Evolutionary conservation across 2,888 invertebrate genomes (phyloP).

Genomic region (Stramonita haemastoma): DNA sequence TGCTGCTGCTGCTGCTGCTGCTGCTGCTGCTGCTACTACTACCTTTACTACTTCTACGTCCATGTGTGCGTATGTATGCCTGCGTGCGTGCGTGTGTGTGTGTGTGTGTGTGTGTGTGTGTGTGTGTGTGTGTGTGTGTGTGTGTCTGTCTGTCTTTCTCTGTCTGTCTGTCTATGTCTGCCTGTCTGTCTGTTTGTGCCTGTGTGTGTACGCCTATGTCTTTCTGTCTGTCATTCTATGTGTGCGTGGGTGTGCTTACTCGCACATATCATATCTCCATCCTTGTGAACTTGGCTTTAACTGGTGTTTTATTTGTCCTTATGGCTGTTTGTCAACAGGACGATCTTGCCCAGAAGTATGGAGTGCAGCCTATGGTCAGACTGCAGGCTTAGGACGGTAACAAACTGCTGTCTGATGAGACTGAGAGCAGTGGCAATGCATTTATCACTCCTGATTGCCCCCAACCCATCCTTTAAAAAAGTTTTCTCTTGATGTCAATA

Average conservation of each 20-base stretch:
- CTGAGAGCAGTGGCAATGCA: too few relatives aligned
- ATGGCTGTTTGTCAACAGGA: constrained; percentile 44
- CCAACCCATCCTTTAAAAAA: too few relatives aligned
- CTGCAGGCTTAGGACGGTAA: not conserved
- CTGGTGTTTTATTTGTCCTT: too few relatives aligned
- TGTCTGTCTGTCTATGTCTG: not conserved
- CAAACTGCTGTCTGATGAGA: too few relatives aligned
- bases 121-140: not conserved
- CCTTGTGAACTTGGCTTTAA: too few relatives aligned
- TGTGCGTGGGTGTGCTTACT: not conserved
- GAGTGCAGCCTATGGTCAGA: constrained; percentile 23
- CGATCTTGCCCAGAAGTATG: constrained; percentile 52
- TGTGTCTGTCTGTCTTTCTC: not conserved
- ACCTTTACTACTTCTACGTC: too few relatives aligned
- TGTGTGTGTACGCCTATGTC: not conserved
- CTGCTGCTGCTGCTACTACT: too few relatives aligned
- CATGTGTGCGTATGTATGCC: not conserved
- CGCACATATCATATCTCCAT: not conserved
- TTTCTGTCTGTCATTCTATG: not conserved
- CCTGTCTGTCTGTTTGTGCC: not conserved
- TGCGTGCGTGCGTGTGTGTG: not conserved
- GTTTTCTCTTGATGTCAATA: too few relatives aligned
- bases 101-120: not conserved
- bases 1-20: too few relatives aligned
- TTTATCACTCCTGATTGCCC: too few relatives aligned